Evolutionary conservation across 2,113 vertebrate genomes (phyloP).

Genomic region (Coptodon bakossiorum): DNA sequence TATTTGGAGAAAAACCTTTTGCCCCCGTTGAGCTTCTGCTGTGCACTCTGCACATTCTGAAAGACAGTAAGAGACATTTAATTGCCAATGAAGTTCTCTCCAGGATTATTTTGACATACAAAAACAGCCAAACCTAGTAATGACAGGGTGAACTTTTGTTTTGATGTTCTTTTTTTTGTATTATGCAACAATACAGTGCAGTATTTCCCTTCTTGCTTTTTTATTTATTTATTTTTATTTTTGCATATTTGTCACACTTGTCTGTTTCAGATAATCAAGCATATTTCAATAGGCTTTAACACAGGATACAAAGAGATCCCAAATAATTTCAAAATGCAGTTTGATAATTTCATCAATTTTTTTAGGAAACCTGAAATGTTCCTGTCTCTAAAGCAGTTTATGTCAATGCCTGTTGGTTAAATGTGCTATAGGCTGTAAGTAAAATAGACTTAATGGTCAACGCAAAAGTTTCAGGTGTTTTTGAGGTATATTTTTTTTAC

Average conservation of each 20-base stretch:
- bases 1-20: neutral
- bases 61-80: neutral
- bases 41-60: neutral
- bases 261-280: neutral
- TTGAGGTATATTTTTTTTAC: neutral
- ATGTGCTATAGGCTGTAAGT: neutral
- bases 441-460: neutral
- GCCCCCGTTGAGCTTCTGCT: neutral
- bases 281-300: neutral
- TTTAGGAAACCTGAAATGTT: neutral
- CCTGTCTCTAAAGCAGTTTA: neutral
- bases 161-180: neutral
- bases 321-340: neutral
- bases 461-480: neutral
- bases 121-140: neutral
- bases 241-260: neutral
- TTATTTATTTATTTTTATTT: neutral
- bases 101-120: neutral
- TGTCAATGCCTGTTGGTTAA: neutral
- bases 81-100: neutral
- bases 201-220: neutral
- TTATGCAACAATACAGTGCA: neutral
- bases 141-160: neutral
- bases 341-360: neutral
- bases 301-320: neutral